Conservation (phyloP, 2,113 vertebrate genomes). For the Microcebus ravelobensis region DNA sequence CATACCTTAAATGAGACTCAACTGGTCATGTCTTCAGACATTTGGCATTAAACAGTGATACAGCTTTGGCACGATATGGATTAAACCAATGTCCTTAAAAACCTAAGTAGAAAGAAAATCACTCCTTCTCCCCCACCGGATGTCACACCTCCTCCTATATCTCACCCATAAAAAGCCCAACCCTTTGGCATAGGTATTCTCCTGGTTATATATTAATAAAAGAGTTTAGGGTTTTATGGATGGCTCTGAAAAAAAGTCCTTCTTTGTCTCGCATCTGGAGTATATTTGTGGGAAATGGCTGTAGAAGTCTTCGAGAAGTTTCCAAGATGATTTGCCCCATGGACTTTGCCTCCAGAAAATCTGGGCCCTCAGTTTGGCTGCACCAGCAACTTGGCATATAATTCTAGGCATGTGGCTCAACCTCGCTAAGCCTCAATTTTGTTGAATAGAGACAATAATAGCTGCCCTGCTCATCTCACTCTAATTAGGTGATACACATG, state of each 20-base stretch:
- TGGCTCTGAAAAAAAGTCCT: neutral
- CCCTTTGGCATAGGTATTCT: neutral
- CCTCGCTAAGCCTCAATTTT: neutral
- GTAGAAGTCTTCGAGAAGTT: neutral
- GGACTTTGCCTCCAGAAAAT: neutral
- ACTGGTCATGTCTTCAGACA: conserved; percentile 27
- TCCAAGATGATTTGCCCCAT: neutral
- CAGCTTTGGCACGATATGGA: conserved; percentile 57
- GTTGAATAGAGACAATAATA: neutral
- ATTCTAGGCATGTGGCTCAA: neutral
- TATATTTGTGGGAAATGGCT: neutral
- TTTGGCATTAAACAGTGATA: conserved; percentile 33
- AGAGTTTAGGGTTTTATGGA: neutral
- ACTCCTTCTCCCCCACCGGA: neutral
- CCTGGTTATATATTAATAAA: neutral
- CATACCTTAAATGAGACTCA: neutral
- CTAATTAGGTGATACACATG: neutral
- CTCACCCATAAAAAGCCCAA: conserved; percentile 29
- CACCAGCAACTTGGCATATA: neutral
- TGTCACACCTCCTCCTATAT: neutral
- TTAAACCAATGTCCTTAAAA: conserved; percentile 21
- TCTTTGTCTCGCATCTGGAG: neutral
- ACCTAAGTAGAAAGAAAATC: conserved; percentile 9
- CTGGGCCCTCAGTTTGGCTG: neutral
- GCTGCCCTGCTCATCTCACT: neutral